Evolutionary conservation across 2,797 vertebrate species (phyloP).

Genomic region (Cheirogaleus major): DNA sequence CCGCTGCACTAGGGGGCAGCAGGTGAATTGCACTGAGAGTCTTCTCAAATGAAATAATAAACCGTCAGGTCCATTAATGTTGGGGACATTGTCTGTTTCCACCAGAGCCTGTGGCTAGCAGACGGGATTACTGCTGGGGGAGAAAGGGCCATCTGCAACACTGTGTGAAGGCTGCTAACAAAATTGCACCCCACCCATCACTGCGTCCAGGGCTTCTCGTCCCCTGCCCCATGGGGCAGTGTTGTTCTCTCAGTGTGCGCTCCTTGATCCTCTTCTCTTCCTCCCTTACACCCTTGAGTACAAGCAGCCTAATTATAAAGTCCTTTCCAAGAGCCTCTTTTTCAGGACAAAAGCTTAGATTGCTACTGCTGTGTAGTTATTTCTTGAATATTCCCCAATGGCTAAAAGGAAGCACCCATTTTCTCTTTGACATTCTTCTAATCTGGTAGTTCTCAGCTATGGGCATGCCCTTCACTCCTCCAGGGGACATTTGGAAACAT

Average conservation of each 20-base stretch:
- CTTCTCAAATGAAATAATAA: background rate
- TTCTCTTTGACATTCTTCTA: background rate
- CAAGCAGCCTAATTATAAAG: background rate
- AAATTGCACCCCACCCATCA: background rate
- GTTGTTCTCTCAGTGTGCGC: too few relatives aligned
- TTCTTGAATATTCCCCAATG: background rate
- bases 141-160: background rate
- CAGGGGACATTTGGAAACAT: background rate
- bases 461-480: background rate
- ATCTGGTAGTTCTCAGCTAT: background rate
- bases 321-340: background rate
- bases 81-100: background rate
- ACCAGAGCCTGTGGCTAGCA: background rate
- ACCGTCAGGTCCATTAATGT: background rate
- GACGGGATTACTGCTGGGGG: background rate
- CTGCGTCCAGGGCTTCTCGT: background rate
- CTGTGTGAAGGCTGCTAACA: background rate
- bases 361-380: background rate
- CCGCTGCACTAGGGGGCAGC: conserved; percentile 29
- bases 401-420: background rate
- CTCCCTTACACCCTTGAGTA: background rate
- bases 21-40: background rate
- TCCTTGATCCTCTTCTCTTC: background rate
- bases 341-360: background rate
- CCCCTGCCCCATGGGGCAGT: background rate